These are phyloP conservation scores for Synergus umbraculus DNA, from an alignment of 2,888 invertebrate genomes.

Conservation along the genomic window DNA sequence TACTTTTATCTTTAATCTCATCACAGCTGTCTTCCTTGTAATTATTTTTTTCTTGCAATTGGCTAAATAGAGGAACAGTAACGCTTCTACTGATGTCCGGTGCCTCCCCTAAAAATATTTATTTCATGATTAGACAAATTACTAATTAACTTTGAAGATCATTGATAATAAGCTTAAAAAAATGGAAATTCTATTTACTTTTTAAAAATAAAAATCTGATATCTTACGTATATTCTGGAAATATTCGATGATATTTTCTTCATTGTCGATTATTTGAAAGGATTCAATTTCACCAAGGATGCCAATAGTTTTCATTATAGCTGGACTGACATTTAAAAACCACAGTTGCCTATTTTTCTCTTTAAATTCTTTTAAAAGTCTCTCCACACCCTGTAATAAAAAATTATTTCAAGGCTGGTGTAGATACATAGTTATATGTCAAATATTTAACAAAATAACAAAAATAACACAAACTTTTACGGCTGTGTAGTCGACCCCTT, in stretches of 20 bases:
- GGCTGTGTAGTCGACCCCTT: conserved; percentile 84
- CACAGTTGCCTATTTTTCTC: conserved; percentile 79
- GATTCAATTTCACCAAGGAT: conserved; percentile 57
- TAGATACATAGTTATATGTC: neutral
- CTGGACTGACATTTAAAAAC: conserved; percentile 76
- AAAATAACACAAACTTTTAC: conserved; percentile 78
- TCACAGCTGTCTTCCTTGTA: neutral
- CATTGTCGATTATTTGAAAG: conserved; percentile 60
- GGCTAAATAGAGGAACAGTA: conserved; percentile 53
- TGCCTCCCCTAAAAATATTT: conserved; percentile 34
- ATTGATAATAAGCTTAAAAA: neutral
- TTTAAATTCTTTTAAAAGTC: conserved; percentile 80
- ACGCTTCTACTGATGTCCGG: conserved; percentile 55
- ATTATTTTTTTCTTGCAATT: conserved; percentile 40
- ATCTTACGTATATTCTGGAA: conserved; percentile 48
- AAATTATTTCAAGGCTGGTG: neutral
- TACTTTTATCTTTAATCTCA: neutral
- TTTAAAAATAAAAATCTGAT: neutral
- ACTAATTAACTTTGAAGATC: neutral
- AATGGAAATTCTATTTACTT: neutral
- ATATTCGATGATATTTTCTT: conserved; percentile 60
- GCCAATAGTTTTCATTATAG: conserved; percentile 66
- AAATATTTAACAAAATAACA: too few species aligned
- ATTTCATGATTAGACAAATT: neutral
- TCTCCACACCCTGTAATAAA: conserved; percentile 80